Evolutionary conservation across 2,113 vertebrate genomes (phyloP), one percentile per base, ranked within the genome.

Genomic region (Triplophysa dalaica): DNA sequence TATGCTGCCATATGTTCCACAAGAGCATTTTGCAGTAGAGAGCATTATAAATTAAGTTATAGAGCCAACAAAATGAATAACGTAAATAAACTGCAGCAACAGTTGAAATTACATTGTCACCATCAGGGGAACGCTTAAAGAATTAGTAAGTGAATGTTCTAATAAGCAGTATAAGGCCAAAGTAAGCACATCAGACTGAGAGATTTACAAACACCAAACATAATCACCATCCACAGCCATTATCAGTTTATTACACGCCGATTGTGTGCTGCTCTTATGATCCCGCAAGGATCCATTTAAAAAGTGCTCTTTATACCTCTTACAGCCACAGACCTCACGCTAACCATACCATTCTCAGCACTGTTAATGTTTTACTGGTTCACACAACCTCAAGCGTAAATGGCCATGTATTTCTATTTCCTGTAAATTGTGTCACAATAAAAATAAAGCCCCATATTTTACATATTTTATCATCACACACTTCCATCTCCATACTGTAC

Each of bases 351-450:
- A 68, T 52, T 61, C 65, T 80, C 70, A 76, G 70, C 33, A 58
- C 24, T 76, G 61, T 33, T 56, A 41, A 78, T 77, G 76, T 58
- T 67, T 24, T 24, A 1, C 65, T 24, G 12, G 61, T 61, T 83
- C 77, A 48, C 61, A 73, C 64, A 72, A 52, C 21, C 43, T 41
- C 14, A 3, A 79, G 79, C 76, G 58, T 80, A 74, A 80, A 77
- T 70, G 78, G 48, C 38, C 62, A 73, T 76, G 62, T 80, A 76
- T 80, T 83, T 70, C 72, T n/a, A 52, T 70, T 56, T 77, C 54
- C 62, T 62, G 84, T 80, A 68, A 65, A 63, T 52, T 65, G 24
- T 29, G 60, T 16, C n/a, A 10, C 29, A 84, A 81, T 85, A 85
- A 72, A 84, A 87, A 88, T 83, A 62, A 58, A 24, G 13, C 50